Evolutionary conservation across 2,888 invertebrate genomes (phyloP), one percentile per base, ranked within the genome.

Genomic region (Drosophila algonquin): DNA sequence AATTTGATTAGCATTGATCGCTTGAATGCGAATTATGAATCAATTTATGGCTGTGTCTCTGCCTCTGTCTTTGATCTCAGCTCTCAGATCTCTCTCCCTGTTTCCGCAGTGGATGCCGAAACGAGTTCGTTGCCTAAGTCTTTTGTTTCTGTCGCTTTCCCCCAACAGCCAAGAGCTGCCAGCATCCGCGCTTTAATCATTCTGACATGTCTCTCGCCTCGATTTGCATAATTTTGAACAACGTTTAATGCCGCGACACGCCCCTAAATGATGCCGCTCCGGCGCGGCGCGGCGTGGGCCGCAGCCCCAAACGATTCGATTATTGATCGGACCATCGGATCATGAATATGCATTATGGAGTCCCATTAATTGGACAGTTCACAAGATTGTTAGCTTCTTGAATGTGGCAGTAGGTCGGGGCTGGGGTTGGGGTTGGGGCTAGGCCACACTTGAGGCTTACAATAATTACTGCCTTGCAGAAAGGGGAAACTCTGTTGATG

Each of bases 1-100:
- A 88, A 88, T 85, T 85, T 83, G 77, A 88, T 83, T 86, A 83
- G 76, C 82, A 79, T 87, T 76, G 60, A 77, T 60, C 67, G 59
- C 53, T 63, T 40, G 68, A 62, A 47, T 69, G 84, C 78, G 79
- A 86, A 85, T 88, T 86, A 80, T 77, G 81, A 79, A 79, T 82
- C 79, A 88, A 86, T 80, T 85, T 88, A 86, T 76, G 75, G 80
- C 67, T 24, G 21, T 16, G 51, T 24, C 54, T 50, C 30, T 46
- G 16, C 5, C 6, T 44, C 16, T n/a, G 51, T 18, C 54, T 50
- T 21, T 46, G 21, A 30, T 27, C 46, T 55, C 10, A 4, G 24
- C 3, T 24, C 24, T 1, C 1, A 3, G 18, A 32, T 45, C 52
- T 35, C 24, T 8, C 24, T 24, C 54, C 32, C 50, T 16, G 3